phyloP scores from a whole-genome alignment of 2,797 vertebrate species.

The Acestrorhynchus altus region DNA sequence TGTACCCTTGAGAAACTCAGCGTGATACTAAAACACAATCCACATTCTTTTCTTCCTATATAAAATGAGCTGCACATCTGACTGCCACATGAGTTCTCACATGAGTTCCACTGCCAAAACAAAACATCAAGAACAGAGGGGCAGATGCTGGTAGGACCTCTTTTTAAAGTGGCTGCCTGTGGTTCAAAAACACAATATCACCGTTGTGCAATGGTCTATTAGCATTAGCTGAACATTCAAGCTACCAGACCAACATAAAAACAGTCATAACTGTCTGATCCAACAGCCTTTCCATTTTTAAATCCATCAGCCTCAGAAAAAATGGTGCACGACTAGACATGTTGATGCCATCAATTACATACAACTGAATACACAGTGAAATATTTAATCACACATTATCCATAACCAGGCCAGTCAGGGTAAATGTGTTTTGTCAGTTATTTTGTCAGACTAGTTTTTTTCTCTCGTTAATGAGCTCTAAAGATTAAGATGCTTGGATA shows the following conservation, averaged over 20 bases:
- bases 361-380: no score
- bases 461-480: no score
- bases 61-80: slow-evolving; percentile 32
- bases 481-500: no score
- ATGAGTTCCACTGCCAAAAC: background rate
- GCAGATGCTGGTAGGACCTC: background rate
- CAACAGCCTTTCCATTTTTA: background rate
- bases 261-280: background rate
- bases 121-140: slow-evolving; percentile 17
- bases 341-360: background rate
- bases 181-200: background rate
- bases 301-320: background rate
- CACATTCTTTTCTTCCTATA: slow-evolving; percentile 28
- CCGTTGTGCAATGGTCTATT: background rate
- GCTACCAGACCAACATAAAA: background rate
- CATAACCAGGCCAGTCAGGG: no score
- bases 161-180: slow-evolving; percentile 22
- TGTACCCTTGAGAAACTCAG: background rate
- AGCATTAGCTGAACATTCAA: slow-evolving; percentile 7
- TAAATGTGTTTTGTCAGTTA: no score
- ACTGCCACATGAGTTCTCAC: slow-evolving; percentile 38
- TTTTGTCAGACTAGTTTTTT: no score
- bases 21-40: slow-evolving; percentile 3
- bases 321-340: background rate
- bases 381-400: no score